Evolutionary conservation across 2,888 invertebrate genomes (phyloP).

Genomic region (Dryobotodes eremita): DNA sequence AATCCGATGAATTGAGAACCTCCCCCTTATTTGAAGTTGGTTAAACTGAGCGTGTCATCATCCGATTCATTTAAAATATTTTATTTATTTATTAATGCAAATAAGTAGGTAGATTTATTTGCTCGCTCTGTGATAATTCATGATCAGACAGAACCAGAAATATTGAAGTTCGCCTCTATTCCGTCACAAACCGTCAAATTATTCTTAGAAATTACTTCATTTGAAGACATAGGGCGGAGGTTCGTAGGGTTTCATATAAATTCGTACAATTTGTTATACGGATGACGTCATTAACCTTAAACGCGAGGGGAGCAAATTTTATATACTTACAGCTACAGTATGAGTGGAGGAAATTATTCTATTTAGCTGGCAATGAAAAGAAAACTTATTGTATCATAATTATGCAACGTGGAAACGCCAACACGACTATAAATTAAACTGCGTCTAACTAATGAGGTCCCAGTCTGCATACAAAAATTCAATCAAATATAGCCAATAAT

Average conservation of each 20-base stretch:
- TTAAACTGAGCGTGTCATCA: too few relatives aligned
- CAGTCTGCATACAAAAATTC: not conserved
- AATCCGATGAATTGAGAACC: too few relatives aligned
- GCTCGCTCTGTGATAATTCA: not conserved
- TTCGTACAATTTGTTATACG: conserved; percentile 83
- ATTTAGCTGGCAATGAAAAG: not conserved
- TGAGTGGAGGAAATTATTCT: conserved; percentile 26
- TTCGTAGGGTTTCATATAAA: conserved; percentile 81
- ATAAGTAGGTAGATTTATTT: too few relatives aligned
- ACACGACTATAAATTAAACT: not conserved
- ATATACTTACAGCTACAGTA: conserved; percentile 43
- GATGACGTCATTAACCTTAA: conserved; percentile 82
- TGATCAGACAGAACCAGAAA: not conserved
- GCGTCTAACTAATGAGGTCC: not conserved
- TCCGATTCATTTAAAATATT: too few relatives aligned
- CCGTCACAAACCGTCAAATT: conserved; percentile 67
- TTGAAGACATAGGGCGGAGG: conserved; percentile 82
- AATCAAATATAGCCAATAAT: not conserved
- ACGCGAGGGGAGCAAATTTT: conserved; percentile 74
- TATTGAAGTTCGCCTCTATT: conserved; percentile 51
- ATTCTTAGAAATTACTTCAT: conserved; percentile 85
- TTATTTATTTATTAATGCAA: too few relatives aligned
- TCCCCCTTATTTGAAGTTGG: too few relatives aligned
- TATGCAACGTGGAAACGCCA: too few relatives aligned
- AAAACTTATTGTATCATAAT: not conserved